Evolutionary conservation across 2,113 vertebrate genomes (phyloP).

Genomic region (Corapipo altera): DNA sequence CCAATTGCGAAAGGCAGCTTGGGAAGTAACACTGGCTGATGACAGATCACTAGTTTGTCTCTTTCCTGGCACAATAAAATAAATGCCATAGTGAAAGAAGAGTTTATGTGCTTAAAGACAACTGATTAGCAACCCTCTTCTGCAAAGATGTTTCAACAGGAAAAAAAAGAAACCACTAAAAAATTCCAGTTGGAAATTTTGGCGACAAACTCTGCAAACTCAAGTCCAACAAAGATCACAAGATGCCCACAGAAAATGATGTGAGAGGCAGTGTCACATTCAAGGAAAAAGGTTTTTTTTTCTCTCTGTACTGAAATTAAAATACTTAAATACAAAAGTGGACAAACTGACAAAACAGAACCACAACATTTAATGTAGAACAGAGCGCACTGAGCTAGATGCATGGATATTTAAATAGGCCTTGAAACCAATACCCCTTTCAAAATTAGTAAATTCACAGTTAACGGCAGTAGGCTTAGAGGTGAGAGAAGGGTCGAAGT

Average conservation of each 20-base stretch:
- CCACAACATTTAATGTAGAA: slow-evolving; percentile 75
- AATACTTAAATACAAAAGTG: slow-evolving; percentile 81
- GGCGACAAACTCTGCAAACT: slow-evolving; percentile 46
- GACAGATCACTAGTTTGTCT: neutral
- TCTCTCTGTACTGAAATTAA: slow-evolving; percentile 77
- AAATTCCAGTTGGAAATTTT: slow-evolving; percentile 51
- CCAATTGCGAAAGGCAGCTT: slow-evolving; percentile 31
- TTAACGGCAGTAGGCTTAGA: slow-evolving; percentile 85
- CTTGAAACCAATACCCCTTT: slow-evolving; percentile 75
- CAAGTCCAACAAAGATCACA: slow-evolving; percentile 11
- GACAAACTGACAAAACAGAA: slow-evolving; percentile 76
- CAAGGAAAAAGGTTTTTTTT: slow-evolving; percentile 55
- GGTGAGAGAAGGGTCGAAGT: slow-evolving; percentile 98
- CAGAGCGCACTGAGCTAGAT: slow-evolving; percentile 76
- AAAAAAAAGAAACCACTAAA: slow-evolving; percentile 15
- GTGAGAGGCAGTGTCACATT: slow-evolving; percentile 58
- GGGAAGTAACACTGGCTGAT: neutral
- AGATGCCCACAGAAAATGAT: slow-evolving; percentile 9
- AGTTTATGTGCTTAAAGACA: slow-evolving; percentile 16
- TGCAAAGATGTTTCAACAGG: slow-evolving; percentile 22
- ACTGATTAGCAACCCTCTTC: slow-evolving; percentile 29
- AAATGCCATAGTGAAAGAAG: slow-evolving; percentile 17
- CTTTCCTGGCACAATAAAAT: slow-evolving; percentile 26
- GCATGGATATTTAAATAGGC: slow-evolving; percentile 79
- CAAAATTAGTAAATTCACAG: slow-evolving; percentile 78